These are phyloP conservation scores for Nylanderia fulva DNA, from an alignment of 1,140 invertebrate genomes.

Conservation along the genomic window DNA sequence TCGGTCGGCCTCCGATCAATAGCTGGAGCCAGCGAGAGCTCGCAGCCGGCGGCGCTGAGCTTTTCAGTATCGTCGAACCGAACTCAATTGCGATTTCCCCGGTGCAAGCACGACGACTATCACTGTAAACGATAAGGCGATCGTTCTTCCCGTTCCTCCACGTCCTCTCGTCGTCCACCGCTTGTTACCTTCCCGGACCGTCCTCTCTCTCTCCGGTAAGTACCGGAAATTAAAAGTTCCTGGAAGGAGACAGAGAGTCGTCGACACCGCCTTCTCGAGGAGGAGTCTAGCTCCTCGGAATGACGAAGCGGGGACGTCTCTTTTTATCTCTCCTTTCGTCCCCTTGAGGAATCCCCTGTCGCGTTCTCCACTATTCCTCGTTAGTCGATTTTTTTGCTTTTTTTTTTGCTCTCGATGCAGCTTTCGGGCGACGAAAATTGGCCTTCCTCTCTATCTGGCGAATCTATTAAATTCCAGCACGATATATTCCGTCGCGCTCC, in stretches of 20 bases:
- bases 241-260: constrained; percentile 38
- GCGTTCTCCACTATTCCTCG: neutral
- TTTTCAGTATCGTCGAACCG: constrained; percentile 75
- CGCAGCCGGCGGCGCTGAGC: constrained; percentile 79
- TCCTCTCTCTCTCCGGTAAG: constrained; percentile 22
- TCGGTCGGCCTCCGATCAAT: constrained; percentile 85
- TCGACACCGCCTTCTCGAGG: constrained; percentile 20
- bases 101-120: constrained; percentile 30
- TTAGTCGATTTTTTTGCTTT: neutral
- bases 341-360: constrained; percentile 30
- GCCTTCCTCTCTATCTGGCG: neutral
- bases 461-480: constrained; percentile 44
- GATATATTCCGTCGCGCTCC: neutral
- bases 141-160: neutral
- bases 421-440: neutral
- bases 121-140: constrained; percentile 53
- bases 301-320: constrained; percentile 3
- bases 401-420: neutral
- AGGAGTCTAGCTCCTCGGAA: neutral
- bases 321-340: constrained; percentile 33
- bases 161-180: neutral
- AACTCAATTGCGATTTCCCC: constrained; percentile 61
- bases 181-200: constrained; percentile 29
- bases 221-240: constrained; percentile 63
- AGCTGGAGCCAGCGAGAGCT: constrained; percentile 82